These are phyloP conservation scores for Neosalanx taihuensis DNA, from an alignment of 2,797 vertebrate species.

Conservation along the genomic window DNA sequence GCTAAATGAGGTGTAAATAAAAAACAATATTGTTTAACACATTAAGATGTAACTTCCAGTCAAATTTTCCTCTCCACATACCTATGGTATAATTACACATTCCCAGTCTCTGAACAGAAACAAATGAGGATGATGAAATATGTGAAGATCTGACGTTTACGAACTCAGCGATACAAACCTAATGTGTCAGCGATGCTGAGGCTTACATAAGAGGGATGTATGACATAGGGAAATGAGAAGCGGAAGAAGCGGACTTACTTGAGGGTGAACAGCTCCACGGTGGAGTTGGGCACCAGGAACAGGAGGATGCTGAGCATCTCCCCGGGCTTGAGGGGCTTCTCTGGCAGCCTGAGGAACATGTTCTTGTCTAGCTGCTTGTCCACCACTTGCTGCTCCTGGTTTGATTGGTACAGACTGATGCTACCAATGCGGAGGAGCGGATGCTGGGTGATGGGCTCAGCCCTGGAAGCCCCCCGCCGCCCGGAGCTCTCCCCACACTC, in stretches of 20 bases:
- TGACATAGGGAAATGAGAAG: not conserved
- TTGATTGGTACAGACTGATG: slow-evolving; percentile 88
- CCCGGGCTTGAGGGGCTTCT: slow-evolving; percentile 87
- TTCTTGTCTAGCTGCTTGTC: slow-evolving; percentile 91
- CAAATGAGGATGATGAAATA: slow-evolving; percentile 48
- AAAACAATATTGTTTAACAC: slow-evolving; percentile 13
- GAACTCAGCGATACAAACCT: slow-evolving; percentile 27
- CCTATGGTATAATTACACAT: slow-evolving; percentile 54
- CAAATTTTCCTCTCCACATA: slow-evolving; percentile 31
- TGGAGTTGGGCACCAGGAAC: slow-evolving; percentile 89
- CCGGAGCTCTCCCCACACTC: slow-evolving; percentile 77
- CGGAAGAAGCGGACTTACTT: slow-evolving; percentile 74
- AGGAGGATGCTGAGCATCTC: slow-evolving; percentile 88
- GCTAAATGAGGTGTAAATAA: no score
- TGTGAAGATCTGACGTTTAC: slow-evolving; percentile 48
- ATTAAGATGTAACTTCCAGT: slow-evolving; percentile 28
- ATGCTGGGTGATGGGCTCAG: slow-evolving; percentile 86
- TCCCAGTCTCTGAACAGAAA: slow-evolving; percentile 25
- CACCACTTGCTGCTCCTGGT: slow-evolving; percentile 78
- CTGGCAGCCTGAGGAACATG: slow-evolving; percentile 89
- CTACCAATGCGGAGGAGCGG: slow-evolving; percentile 95
- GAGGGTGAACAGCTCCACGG: slow-evolving; percentile 92
- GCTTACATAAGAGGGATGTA: not conserved
- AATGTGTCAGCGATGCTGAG: not conserved
- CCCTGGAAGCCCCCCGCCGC: slow-evolving; percentile 64